phyloP scores from a whole-genome alignment of 2,888 invertebrate genomes.

The Andrena flavipes region DNA sequence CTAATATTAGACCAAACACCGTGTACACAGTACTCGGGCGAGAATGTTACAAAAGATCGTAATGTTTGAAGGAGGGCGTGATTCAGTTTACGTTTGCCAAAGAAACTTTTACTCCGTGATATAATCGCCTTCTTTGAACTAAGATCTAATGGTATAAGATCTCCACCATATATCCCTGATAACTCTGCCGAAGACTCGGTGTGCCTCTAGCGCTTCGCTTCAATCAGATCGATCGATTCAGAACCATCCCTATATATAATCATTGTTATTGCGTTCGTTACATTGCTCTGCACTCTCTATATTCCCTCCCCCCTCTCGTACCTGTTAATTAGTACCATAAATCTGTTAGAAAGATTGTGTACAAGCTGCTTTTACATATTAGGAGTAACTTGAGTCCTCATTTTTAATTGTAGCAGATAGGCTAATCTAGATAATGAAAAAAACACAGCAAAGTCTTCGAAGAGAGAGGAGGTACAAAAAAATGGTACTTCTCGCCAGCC shows the following conservation, averaged over 20 bases:
- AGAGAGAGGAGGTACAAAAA: constrained; percentile 67
- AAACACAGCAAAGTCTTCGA: constrained; percentile 75
- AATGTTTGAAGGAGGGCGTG: constrained; percentile 32
- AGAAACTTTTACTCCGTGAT: constrained; percentile 44
- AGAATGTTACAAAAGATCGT: constrained; percentile 24
- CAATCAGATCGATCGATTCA: constrained; percentile 36
- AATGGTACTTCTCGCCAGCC: constrained; percentile 60
- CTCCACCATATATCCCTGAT: constrained; percentile 19
- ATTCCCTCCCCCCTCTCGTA: neutral
- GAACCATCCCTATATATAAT: constrained; percentile 25
- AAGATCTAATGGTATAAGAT: constrained; percentile 22
- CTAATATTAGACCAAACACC: constrained; percentile 31
- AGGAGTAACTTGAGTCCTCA: constrained; percentile 78
- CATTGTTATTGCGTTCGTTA: constrained; percentile 20
- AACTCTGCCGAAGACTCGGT: constrained; percentile 24
- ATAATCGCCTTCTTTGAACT: constrained; percentile 28
- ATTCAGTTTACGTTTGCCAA: constrained; percentile 42
- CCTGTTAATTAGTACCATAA: constrained; percentile 61
- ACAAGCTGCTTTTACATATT: constrained; percentile 67
- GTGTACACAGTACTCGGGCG: constrained; percentile 15
- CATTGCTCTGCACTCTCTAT: constrained; percentile 23
- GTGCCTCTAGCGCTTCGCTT: constrained; percentile 21
- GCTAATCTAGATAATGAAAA: constrained; percentile 78
- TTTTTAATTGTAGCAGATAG: constrained; percentile 76
- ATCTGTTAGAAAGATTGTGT: constrained; percentile 73